phyloP scores from a whole-genome alignment of 2,113 vertebrate genomes.

The Vimba vimba region DNA sequence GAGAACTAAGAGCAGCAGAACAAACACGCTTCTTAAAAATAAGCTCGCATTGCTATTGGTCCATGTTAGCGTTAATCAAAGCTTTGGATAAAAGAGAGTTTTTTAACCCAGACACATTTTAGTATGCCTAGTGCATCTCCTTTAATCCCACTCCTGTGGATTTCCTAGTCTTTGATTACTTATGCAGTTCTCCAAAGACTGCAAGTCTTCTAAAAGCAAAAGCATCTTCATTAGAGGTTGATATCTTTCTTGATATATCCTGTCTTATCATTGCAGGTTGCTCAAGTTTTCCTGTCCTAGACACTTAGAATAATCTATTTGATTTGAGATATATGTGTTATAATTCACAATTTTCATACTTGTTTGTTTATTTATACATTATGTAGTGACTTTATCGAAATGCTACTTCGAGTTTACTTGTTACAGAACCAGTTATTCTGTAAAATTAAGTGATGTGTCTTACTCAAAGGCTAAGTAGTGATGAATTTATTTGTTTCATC shows the following conservation, averaged over 20 bases:
- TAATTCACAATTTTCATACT: neutral
- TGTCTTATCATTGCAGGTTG: neutral
- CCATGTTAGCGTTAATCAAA: neutral
- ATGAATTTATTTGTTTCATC: neutral
- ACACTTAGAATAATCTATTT: neutral
- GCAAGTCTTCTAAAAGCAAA: neutral
- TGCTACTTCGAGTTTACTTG: no score
- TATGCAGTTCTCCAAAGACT: neutral
- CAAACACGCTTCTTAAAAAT: neutral
- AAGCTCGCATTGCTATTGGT: neutral
- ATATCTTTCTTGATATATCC: neutral
- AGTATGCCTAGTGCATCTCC: slow-evolving; percentile 6
- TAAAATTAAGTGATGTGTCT: no score
- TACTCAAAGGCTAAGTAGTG: neutral
- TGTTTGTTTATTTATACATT: neutral
- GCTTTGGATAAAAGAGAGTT: slow-evolving; percentile 10
- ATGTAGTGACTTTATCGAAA: neutral
- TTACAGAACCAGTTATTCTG: neutral
- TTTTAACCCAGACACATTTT: neutral
- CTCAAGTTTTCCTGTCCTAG: neutral
- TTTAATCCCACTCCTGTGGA: slow-evolving; percentile 21
- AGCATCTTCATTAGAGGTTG: neutral
- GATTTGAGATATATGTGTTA: neutral
- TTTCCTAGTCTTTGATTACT: slow-evolving; percentile 20
- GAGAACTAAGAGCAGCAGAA: neutral